A percentile compares a stretch with the other conserved stretches of the same genome.
Evolutionary conservation across 1,140 invertebrate species (phyloP).

Genomic region (Nebria ingens): DNA sequence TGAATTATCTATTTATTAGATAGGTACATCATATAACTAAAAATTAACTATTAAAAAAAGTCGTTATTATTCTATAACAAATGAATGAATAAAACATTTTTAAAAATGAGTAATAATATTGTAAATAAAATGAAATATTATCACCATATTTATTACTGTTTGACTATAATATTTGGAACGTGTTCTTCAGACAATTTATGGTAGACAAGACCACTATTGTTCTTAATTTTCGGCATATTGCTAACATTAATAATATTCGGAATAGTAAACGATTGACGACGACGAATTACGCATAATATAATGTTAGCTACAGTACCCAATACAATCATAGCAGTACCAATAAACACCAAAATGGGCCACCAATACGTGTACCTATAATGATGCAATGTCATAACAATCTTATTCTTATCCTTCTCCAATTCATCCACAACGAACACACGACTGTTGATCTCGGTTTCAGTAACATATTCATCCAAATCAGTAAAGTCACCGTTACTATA

Average conservation of each 20-base stretch:
- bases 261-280: slow-evolving; percentile 22
- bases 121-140: slow-evolving; percentile 24
- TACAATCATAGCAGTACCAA: slow-evolving; percentile 37
- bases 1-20: too few species aligned
- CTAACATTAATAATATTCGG: slow-evolving; percentile 26
- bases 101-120: slow-evolving; percentile 23
- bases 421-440: slow-evolving; percentile 26
- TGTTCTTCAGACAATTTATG: slow-evolving; percentile 29
- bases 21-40: too few species aligned
- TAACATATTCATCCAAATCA: slow-evolving; percentile 26
- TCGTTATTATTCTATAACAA: too few species aligned
- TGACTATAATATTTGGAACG: slow-evolving; percentile 21
- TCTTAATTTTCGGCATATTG: slow-evolving; percentile 23
- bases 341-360: slow-evolving; percentile 35
- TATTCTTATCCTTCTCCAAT: too few species aligned
- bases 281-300: slow-evolving; percentile 23
- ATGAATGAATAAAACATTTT: too few species aligned
- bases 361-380: slow-evolving; percentile 16
- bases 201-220: slow-evolving; percentile 31
- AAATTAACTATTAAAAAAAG: neutral
- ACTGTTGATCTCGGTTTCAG: slow-evolving; percentile 27
- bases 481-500: slow-evolving; percentile 27
- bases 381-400: slow-evolving; percentile 23
- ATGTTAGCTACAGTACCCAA: slow-evolving; percentile 24
- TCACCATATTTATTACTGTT: slow-evolving; percentile 24